These are phyloP conservation scores for Perithous albicinctus DNA, from an alignment of 2,888 invertebrate species.

Conservation along the genomic window DNA sequence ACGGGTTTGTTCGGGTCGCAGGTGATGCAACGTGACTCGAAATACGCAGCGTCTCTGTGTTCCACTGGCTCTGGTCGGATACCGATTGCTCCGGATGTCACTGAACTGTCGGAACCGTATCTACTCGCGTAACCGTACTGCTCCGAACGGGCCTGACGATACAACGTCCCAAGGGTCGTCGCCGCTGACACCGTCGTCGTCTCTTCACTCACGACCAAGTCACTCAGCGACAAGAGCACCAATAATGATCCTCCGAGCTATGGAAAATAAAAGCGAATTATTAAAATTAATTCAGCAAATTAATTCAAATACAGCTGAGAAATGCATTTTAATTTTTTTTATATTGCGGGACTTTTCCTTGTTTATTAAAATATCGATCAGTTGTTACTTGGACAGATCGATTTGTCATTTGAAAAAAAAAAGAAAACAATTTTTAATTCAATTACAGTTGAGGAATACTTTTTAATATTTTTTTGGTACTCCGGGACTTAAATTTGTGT, in stretches of 20 bases:
- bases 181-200: conserved; percentile 73
- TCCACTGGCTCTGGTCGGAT: conserved; percentile 75
- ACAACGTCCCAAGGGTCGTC: conserved; percentile 77
- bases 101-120: conserved; percentile 75
- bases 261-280: conserved; percentile 23
- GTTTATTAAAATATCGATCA: neutral
- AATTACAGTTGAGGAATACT: neutral
- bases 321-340: neutral
- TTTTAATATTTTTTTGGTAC: neutral
- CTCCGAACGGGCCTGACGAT: conserved; percentile 79
- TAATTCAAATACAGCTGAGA: neutral
- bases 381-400: neutral
- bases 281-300: neutral
- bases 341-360: neutral
- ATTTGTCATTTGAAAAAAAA: too few relatives aligned
- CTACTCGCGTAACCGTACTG: conserved; percentile 74
- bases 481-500: neutral
- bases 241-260: conserved; percentile 55
- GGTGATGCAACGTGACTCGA: conserved; percentile 81
- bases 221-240: conserved; percentile 45
- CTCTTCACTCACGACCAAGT: conserved; percentile 59
- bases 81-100: conserved; percentile 74
- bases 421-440: too few relatives aligned
- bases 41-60: conserved; percentile 79
- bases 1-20: conserved; percentile 78